Percentiles rank a stretch among this genome's conserved stretches.
Evolutionary conservation across 2,888 invertebrate genomes (phyloP).

Genomic region (Protula sp.): DNA sequence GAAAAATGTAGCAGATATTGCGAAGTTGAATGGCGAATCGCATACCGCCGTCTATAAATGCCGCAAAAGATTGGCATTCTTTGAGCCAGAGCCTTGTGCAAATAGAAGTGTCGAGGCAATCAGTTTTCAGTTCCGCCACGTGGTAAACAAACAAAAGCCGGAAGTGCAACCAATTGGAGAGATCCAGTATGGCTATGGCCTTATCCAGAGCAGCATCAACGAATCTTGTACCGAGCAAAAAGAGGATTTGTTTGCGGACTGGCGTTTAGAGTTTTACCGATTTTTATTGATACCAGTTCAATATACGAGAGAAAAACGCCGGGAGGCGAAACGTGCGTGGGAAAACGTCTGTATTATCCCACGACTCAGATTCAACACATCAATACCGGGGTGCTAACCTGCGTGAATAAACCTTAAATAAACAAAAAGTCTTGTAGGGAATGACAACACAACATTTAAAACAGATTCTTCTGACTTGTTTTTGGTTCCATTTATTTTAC

Average conservation of each 20-base stretch:
- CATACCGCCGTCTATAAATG: no score
- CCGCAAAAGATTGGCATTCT: background rate
- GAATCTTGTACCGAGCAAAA: no score
- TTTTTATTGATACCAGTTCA: no score
- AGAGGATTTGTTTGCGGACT: no score
- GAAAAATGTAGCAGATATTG: conserved; percentile 3
- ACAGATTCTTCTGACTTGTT: no score
- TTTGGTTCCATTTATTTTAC: no score
- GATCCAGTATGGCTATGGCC: conserved; percentile 8
- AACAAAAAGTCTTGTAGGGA: no score
- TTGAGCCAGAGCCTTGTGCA: background rate
- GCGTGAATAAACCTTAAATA: no score
- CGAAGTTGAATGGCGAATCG: background rate
- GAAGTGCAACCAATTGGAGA: conserved; percentile 9
- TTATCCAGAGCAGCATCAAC: no score
- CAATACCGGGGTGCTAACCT: conserved; percentile 9
- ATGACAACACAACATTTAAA: no score
- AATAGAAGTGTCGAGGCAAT: conserved; percentile 1
- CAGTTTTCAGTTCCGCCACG: conserved; percentile 8
- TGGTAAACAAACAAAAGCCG: background rate
- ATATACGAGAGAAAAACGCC: background rate
- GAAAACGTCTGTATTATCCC: conserved; percentile 7
- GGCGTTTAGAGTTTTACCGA: no score
- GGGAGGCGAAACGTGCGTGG: conserved; percentile 8
- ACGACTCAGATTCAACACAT: conserved; percentile 4